phyloP scores from a whole-genome alignment of 2,888 invertebrate genomes.

The Phrixothrix hirtus region DNA sequence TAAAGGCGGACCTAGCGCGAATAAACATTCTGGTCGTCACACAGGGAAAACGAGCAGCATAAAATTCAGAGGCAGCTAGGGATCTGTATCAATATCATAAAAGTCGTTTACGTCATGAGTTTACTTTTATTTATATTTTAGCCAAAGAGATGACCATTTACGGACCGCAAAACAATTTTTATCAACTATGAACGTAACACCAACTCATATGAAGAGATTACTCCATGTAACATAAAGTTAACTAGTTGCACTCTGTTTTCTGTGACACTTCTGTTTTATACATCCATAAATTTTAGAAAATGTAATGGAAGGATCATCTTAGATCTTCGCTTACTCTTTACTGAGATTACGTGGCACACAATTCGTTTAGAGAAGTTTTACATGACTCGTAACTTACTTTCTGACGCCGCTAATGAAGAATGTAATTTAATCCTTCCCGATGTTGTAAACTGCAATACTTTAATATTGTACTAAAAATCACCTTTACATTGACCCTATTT shows the following conservation, averaged over 20 bases:
- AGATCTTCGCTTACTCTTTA: constrained; percentile 1
- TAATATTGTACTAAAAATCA: too few relatives aligned
- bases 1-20: constrained; percentile 5
- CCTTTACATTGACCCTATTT: too few relatives aligned
- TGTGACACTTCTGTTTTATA: constrained; percentile 8
- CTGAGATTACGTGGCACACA: constrained; percentile 4
- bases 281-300: constrained; percentile 1
- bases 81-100: constrained; percentile 22
- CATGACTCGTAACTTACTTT: constrained; percentile 3
- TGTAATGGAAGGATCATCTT: constrained; percentile 5
- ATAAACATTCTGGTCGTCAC: constrained; percentile 16
- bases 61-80: constrained; percentile 20
- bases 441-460: too few relatives aligned
- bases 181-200: not conserved
- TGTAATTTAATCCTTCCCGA: constrained; percentile 12
- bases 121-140: constrained; percentile 21
- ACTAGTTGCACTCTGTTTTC: constrained; percentile 7
- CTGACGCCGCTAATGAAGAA: constrained; percentile 5
- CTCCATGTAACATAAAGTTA: constrained; percentile 8
- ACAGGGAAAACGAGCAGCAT: constrained; percentile 17
- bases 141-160: not conserved
- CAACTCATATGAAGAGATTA: constrained; percentile 6
- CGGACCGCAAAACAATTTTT: constrained; percentile 1
- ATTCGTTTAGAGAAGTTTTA: constrained; percentile 7
- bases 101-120: constrained; percentile 19